Percentiles rank a stretch among this genome's conserved stretches.
These are phyloP conservation scores for Oceanodroma tethys DNA, from an alignment of 2,113 vertebrate species.

Conservation along the genomic window DNA sequence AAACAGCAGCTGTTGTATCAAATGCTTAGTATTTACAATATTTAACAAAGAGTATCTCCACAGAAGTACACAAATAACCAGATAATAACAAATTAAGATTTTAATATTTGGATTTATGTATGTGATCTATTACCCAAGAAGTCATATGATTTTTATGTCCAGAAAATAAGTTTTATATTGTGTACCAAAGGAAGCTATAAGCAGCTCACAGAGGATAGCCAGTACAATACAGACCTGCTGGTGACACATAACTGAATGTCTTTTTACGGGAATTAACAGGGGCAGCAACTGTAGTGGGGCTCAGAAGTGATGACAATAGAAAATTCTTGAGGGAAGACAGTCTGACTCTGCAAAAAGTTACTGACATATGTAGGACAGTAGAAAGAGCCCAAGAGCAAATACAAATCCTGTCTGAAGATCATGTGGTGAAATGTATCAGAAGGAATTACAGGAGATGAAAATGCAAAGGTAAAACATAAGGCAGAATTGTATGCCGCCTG, in stretches of 20 bases:
- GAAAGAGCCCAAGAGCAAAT: slow-evolving; percentile 30
- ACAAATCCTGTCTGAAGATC: neutral
- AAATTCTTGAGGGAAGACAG: slow-evolving; percentile 48
- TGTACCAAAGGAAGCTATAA: neutral
- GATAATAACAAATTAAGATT: neutral
- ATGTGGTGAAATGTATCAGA: neutral
- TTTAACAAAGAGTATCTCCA: neutral
- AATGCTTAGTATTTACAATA: neutral
- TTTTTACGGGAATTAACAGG: slow-evolving; percentile 60
- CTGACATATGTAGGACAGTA: slow-evolving; percentile 66
- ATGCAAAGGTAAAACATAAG: neutral
- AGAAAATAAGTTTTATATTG: rapidly evolving
- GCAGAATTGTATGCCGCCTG: neutral
- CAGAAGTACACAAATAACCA: neutral
- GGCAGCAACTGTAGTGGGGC: slow-evolving; percentile 11
- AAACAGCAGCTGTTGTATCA: neutral
- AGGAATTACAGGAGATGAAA: neutral
- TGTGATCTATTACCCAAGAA: neutral
- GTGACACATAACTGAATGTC: neutral
- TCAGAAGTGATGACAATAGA: slow-evolving; percentile 66
- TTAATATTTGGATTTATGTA: neutral
- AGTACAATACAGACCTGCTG: neutral
- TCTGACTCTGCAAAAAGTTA: slow-evolving; percentile 64
- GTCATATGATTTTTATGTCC: neutral
- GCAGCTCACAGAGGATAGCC: neutral